Conservation (phyloP, 2,888 invertebrate species). For the Noctua janthe region DNA sequence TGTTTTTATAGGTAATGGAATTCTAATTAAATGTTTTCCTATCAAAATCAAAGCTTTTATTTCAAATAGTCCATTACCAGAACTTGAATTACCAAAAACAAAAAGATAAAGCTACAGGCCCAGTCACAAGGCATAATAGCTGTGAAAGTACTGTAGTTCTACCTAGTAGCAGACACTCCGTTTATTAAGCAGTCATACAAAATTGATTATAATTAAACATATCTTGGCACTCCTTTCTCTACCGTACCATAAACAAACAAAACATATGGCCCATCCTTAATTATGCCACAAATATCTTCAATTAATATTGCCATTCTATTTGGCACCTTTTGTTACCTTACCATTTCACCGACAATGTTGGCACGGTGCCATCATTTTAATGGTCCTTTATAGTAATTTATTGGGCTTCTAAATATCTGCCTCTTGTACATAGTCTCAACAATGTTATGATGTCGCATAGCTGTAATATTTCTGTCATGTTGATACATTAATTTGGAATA, state of each 20-base stretch:
- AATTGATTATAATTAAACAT: conserved; percentile 8
- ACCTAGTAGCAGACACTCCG: background rate
- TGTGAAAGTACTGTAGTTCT: background rate
- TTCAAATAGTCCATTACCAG: background rate
- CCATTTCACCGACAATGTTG: conserved; percentile 63
- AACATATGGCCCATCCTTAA: conserved; percentile 27
- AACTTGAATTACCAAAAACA: background rate
- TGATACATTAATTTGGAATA: conserved; percentile 38
- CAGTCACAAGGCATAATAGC: background rate
- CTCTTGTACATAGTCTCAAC: conserved; percentile 31
- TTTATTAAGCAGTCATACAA: background rate
- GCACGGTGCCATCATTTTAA: conserved; percentile 61
- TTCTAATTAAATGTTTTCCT: background rate
- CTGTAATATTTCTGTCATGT: conserved; percentile 54
- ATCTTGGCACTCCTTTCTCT: conserved; percentile 16
- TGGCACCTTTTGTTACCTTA: conserved; percentile 60
- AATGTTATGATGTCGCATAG: conserved; percentile 34
- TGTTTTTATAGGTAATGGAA: background rate
- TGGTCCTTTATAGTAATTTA: conserved; percentile 60
- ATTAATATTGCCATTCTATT: conserved; percentile 59
- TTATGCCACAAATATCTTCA: conserved; percentile 55
- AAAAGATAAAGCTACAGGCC: background rate
- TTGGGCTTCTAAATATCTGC: conserved; percentile 52
- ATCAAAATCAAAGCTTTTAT: background rate
- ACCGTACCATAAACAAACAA: conserved; percentile 24